Percentiles rank a stretch among this genome's conserved stretches.
Evolutionary conservation across 2,888 invertebrate species (phyloP).

Genomic region (Drosophila prolongata): DNA sequence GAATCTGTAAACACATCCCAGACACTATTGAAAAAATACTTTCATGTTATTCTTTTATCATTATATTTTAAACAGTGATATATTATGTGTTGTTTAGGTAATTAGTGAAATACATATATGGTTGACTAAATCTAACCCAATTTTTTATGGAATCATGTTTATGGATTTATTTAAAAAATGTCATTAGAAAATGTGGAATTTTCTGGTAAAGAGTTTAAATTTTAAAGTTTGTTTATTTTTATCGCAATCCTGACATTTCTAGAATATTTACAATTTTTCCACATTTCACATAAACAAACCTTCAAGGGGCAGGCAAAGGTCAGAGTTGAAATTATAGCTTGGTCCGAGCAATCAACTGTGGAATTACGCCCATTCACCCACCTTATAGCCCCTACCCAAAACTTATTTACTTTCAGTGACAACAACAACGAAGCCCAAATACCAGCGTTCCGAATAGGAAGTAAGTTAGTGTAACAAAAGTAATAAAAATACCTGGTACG

Average conservation of each 20-base stretch:
- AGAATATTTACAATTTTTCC: constrained; percentile 3
- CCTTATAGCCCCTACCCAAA: neutral
- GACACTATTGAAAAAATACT: too few relatives aligned
- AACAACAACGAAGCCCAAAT: constrained; percentile 20
- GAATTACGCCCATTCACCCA: constrained; percentile 28
- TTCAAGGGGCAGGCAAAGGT: constrained; percentile 21
- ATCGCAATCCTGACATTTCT: too few relatives aligned
- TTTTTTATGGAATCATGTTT: too few relatives aligned
- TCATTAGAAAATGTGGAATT: too few relatives aligned
- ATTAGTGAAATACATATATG: too few relatives aligned
- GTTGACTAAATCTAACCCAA: too few relatives aligned
- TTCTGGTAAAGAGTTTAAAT: too few relatives aligned
- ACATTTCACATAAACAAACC: neutral
- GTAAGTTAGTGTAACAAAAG: constrained; percentile 79
- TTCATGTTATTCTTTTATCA: too few relatives aligned
- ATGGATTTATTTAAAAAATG: too few relatives aligned
- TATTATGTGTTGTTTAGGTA: too few relatives aligned
- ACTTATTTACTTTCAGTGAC: constrained; percentile 11
- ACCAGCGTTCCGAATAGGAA: constrained; percentile 60
- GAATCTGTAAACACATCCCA: constrained; percentile 8
- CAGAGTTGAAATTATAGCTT: constrained; percentile 23
- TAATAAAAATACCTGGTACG: constrained; percentile 67
- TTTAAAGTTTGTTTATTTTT: too few relatives aligned
- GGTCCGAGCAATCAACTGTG: constrained; percentile 15
- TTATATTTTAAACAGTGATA: too few relatives aligned